phyloP scores from a whole-genome alignment of 2,888 invertebrate genomes.

The Napeogenes sylphis region DNA sequence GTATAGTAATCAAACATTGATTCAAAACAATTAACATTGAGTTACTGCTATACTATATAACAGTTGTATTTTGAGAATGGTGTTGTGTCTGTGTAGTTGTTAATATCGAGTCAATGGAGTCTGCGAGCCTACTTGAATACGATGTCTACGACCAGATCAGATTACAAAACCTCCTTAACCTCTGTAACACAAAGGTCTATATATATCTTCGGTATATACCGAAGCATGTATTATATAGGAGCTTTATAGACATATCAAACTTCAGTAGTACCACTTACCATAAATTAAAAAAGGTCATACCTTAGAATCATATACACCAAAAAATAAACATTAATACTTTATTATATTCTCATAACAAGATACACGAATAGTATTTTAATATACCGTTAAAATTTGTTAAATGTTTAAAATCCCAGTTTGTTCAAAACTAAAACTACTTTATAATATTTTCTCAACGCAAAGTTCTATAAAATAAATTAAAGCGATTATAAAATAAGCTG shows the following conservation, averaged over 20 bases:
- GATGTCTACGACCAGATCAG: constrained; percentile 29
- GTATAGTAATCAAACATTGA: too few species aligned
- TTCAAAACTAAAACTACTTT: constrained; percentile 1
- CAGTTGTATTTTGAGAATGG: too few species aligned
- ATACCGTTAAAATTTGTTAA: not conserved
- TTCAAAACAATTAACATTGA: too few species aligned
- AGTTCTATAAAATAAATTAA: constrained; percentile 15
- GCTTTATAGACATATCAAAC: constrained; percentile 27
- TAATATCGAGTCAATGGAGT: constrained; percentile 33
- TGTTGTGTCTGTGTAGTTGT: too few species aligned
- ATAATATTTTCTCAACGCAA: constrained; percentile 5
- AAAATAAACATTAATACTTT: too few species aligned
- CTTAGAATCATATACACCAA: too few species aligned
- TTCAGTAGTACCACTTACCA: too few species aligned
- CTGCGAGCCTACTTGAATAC: constrained; percentile 33
- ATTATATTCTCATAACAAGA: too few species aligned
- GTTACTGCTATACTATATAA: too few species aligned
- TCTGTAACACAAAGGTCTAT: not conserved
- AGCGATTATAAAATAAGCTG: constrained; percentile 11
- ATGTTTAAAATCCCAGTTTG: not conserved
- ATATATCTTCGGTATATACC: not conserved
- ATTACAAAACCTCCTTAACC: constrained; percentile 25
- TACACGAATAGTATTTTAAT: too few species aligned
- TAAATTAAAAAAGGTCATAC: too few species aligned
- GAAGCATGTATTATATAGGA: constrained; percentile 1